Evolutionary conservation across 2,797 vertebrate species (phyloP).

Genomic region (Potorous gilbertii): DNA sequence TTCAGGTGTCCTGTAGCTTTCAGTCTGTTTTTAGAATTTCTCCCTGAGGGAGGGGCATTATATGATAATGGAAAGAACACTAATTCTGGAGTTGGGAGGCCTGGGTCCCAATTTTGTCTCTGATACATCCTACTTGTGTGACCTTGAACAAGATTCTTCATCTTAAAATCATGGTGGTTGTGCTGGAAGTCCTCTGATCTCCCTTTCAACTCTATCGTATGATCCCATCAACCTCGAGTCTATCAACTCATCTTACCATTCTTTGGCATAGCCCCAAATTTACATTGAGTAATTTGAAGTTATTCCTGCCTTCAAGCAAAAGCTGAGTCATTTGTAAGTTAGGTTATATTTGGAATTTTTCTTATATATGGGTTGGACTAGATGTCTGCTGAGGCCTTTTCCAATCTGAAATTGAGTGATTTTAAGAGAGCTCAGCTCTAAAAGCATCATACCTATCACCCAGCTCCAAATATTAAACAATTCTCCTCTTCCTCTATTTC

Average conservation of each 20-base stretch:
- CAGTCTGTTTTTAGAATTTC: neutral
- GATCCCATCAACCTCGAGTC: neutral
- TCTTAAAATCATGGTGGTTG: neutral
- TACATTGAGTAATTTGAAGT: neutral
- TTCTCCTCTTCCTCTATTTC: neutral
- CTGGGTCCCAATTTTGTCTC: neutral
- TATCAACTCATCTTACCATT: neutral
- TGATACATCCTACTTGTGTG: neutral
- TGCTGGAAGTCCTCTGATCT: neutral
- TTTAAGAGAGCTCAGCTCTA: neutral
- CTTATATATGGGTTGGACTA: neutral
- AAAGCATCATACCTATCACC: neutral
- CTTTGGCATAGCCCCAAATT: neutral
- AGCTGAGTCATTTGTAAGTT: neutral
- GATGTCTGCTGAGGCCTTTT: neutral
- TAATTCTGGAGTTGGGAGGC: neutral
- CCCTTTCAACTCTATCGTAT: neutral
- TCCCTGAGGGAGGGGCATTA: neutral
- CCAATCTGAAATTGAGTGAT: neutral
- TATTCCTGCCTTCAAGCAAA: neutral
- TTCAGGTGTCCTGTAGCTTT: neutral
- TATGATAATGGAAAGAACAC: neutral
- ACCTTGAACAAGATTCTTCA: neutral
- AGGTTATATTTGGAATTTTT: neutral
- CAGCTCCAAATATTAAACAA: neutral